phyloP scores from a whole-genome alignment of 2,888 invertebrate genomes.

The Ochropleura leucogaster region DNA sequence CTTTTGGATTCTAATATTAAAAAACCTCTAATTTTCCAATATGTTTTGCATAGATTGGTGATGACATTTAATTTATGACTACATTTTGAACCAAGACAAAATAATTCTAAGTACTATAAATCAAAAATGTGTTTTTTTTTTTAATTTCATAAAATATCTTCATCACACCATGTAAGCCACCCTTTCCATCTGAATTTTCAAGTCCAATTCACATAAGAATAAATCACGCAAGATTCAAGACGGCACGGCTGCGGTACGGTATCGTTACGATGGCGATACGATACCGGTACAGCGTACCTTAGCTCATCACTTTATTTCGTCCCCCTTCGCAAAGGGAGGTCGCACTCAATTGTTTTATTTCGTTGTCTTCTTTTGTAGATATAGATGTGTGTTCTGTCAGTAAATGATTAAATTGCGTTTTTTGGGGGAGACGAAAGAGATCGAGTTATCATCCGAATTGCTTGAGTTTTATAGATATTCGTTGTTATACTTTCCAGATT shows the following conservation, averaged over 20 bases:
- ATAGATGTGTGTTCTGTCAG: conserved; percentile 15
- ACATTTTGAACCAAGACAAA: too few species aligned
- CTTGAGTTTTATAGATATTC: background rate
- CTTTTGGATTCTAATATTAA: too few species aligned
- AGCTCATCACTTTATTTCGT: conserved; percentile 35
- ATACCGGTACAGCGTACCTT: conserved; percentile 14
- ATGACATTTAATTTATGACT: too few species aligned
- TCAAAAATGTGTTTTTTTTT: background rate
- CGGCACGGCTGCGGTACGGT: conserved; percentile 22
- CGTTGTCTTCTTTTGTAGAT: conserved; percentile 12
- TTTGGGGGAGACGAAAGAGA: background rate
- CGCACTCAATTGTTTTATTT: conserved; percentile 38
- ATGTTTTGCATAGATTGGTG: background rate
- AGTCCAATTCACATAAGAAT: conserved; percentile 64
- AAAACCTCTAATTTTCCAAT: too few species aligned
- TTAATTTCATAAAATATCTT: background rate
- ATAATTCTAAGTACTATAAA: too few species aligned
- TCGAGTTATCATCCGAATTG: background rate
- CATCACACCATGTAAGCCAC: conserved; percentile 21
- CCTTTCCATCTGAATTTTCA: conserved; percentile 60
- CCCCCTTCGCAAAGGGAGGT: conserved; percentile 9
- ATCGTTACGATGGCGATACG: conserved; percentile 17
- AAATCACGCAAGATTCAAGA: conserved; percentile 61
- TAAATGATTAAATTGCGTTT: conserved; percentile 16
- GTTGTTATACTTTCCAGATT: background rate